Evolutionary conservation across 2,888 invertebrate genomes (phyloP), one percentile per base, ranked within the genome.

Genomic region (Tortrix viridana): DNA sequence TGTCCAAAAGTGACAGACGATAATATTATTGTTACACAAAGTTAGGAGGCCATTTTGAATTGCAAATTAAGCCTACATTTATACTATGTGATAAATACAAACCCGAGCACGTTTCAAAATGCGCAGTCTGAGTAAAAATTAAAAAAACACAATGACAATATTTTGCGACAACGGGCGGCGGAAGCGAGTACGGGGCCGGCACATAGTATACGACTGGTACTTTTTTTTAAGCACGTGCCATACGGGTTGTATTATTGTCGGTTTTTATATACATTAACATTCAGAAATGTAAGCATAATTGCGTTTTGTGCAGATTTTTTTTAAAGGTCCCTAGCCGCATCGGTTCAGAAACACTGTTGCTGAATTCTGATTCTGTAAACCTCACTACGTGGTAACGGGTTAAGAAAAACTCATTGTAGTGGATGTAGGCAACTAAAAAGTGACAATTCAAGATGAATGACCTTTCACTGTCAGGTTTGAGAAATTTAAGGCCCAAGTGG

Each of bases 221-320:
- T 57, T 62, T 60, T 60, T 62, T 62, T 62, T 43, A 56, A 62
- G 52, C 56, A 57, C 52, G 7, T 47, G 47, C 52, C 52, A 57
- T 52, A 57, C 41, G 62, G 38, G 26, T 37, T 46, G 52, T 52
- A 52, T 57, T 62, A 57, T 56, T 61, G 43, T 22, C 53, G 26
- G 26, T 32, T 20, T 22, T 55, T 56, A 23, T 44, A 49, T 48
- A n/a, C 43, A 53, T 49, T 41, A 26, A 49, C 32, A 61, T 54
- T 49, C 43, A 18, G 6, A 43, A 50, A 49, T 18, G 26, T 18
- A 43, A 23, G 19, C 19, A 12, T 18, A n/a, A 16, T 43, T 44
- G 22, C 48, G 16, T 41, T 26, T 38, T 19, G 5, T 22, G 4
- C 18, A 50, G 22, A 43, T 43, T 20, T 12, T 32, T 32, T 32